A percentile compares a stretch with the other conserved stretches of the same genome.
phyloP scores from a whole-genome alignment of 2,888 invertebrate genomes.

The Ligdia adustata region DNA sequence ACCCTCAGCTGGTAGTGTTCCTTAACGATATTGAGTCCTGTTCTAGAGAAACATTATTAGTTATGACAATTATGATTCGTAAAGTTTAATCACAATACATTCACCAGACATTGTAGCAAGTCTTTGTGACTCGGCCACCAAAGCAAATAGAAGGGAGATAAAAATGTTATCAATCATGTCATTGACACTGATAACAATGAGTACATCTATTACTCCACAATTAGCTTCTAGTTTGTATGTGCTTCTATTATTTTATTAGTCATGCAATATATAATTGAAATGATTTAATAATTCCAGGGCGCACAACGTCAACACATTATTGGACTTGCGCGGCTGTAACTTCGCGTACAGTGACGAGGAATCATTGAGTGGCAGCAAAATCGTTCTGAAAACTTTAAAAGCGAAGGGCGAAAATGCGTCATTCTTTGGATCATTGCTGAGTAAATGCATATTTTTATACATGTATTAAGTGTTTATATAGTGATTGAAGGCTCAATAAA shows the following conservation, averaged over 20 bases:
- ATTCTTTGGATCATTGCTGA: conserved; percentile 83
- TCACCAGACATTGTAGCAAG: no score
- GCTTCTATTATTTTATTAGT: conserved; percentile 50
- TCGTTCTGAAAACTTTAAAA: conserved; percentile 79
- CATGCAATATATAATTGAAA: conserved; percentile 13
- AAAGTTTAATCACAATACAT: no score
- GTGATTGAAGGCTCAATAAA: no score
- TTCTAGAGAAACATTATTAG: no score
- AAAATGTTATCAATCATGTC: conserved; percentile 75
- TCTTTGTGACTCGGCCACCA: no score
- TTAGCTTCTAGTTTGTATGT: conserved; percentile 50
- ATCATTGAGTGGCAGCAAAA: conserved; percentile 82
- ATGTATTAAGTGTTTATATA: neutral
- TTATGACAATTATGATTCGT: no score
- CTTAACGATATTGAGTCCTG: no score
- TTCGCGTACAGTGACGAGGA: conserved; percentile 82
- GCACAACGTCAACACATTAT: conserved; percentile 81
- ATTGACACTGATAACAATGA: conserved; percentile 54
- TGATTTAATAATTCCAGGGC: conserved; percentile 59
- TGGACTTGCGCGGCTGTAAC: conserved; percentile 83
- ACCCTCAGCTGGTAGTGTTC: no score
- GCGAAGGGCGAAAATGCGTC: conserved; percentile 84
- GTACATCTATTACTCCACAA: conserved; percentile 65
- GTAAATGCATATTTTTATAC: no score
- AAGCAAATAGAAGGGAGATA: conserved; percentile 62